These are phyloP conservation scores for Cephus pulcher DNA, from an alignment of 2,888 invertebrate genomes.

Conservation along the genomic window DNA sequence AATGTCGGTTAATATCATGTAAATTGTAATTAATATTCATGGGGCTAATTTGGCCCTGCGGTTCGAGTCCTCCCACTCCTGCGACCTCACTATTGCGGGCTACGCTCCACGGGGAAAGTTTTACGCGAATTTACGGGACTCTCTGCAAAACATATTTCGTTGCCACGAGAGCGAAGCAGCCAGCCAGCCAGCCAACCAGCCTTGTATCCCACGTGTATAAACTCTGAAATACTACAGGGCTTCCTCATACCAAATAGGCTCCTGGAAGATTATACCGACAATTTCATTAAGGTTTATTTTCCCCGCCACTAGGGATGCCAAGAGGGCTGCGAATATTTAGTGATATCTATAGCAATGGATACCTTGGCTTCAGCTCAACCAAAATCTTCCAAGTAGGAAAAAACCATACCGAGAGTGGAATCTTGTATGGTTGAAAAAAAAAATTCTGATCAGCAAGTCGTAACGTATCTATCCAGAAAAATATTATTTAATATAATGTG, in stretches of 20 bases:
- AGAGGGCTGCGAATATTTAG: not conserved
- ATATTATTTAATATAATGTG: too few relatives aligned
- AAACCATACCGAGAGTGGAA: too few relatives aligned
- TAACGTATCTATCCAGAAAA: too few relatives aligned
- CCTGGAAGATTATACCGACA: not conserved
- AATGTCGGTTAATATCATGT: slow-evolving; percentile 64
- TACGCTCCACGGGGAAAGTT: slow-evolving; percentile 40
- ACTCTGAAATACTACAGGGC: too few relatives aligned
- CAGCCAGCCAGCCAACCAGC: too few relatives aligned
- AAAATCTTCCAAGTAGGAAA: too few relatives aligned
- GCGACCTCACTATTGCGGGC: slow-evolving; percentile 2
- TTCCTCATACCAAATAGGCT: too few relatives aligned
- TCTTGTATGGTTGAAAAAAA: too few relatives aligned
- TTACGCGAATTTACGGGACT: slow-evolving; percentile 57
- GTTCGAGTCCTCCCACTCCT: slow-evolving; percentile 31
- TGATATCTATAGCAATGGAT: too few relatives aligned
- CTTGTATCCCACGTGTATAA: too few relatives aligned
- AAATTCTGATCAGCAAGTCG: too few relatives aligned
- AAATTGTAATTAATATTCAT: slow-evolving; percentile 65
- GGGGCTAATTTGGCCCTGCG: slow-evolving; percentile 53
- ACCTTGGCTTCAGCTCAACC: too few relatives aligned
- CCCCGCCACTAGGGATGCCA: not conserved
- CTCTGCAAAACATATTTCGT: slow-evolving; percentile 48
- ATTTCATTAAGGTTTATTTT: not conserved
- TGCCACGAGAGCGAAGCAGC: not conserved